Evolutionary conservation across 2,113 vertebrate genomes (phyloP).

Genomic region (Nesogale talazaci): DNA sequence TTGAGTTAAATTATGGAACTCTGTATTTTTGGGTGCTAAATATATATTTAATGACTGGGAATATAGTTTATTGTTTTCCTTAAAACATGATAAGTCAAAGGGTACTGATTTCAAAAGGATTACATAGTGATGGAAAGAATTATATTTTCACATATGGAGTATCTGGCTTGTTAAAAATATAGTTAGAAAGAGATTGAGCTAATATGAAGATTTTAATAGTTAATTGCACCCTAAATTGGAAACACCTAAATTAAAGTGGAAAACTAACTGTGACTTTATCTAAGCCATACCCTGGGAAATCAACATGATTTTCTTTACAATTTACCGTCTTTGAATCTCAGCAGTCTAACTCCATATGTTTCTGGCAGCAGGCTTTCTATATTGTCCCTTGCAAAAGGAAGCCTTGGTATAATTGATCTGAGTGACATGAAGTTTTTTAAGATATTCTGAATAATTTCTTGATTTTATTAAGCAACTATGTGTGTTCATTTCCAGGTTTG

Average conservation of each 20-base stretch:
- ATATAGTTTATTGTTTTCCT: slow-evolving; percentile 36
- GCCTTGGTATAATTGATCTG: slow-evolving; percentile 34
- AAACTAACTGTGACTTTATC: slow-evolving; percentile 62
- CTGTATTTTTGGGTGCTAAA: background rate
- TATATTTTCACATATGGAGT: background rate
- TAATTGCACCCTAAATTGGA: slow-evolving; percentile 54
- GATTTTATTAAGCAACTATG: background rate
- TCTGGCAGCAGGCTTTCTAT: slow-evolving; percentile 12
- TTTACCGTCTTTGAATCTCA: slow-evolving; percentile 62
- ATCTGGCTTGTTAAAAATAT: slow-evolving; percentile 4
- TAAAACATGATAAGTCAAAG: slow-evolving; percentile 23
- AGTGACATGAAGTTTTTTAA: slow-evolving; percentile 37
- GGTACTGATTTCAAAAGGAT: slow-evolving; percentile 10
- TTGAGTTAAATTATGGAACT: slow-evolving; percentile 22
- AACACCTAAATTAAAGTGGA: slow-evolving; percentile 56
- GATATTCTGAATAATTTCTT: slow-evolving; percentile 40
- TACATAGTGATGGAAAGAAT: slow-evolving; percentile 13
- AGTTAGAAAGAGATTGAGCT: slow-evolving; percentile 61
- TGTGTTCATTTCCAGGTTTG: background rate
- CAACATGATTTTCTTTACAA: slow-evolving; percentile 16
- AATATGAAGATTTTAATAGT: slow-evolving; percentile 65
- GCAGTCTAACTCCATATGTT: background rate
- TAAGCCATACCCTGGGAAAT: background rate
- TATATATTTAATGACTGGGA: slow-evolving; percentile 25
- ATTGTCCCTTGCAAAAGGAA: slow-evolving; percentile 42